These are phyloP conservation scores for Sebastes nivosus DNA, from an alignment of 2,797 vertebrate species.

Conservation along the genomic window DNA sequence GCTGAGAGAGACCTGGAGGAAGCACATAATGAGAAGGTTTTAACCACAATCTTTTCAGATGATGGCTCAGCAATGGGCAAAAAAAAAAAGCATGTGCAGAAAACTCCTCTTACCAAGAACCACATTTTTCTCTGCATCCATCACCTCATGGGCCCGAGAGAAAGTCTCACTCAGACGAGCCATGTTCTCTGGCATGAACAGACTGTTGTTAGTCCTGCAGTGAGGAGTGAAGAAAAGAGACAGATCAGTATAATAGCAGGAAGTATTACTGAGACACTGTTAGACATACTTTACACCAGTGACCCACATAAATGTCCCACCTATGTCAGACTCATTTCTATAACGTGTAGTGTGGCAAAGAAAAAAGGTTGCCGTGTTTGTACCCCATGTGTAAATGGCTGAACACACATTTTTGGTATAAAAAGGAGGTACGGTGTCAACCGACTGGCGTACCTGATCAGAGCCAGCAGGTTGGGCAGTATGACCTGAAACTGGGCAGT, in stretches of 20 bases:
- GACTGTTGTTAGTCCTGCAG: constrained; percentile 91
- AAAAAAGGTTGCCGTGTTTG: neutral
- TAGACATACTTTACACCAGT: neutral
- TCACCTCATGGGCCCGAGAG: constrained; percentile 87
- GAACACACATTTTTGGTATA: neutral
- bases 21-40: neutral
- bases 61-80: neutral
- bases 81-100: neutral
- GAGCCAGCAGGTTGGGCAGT: constrained; percentile 91
- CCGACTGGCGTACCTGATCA: constrained; percentile 87
- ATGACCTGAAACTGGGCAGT: constrained; percentile 87
- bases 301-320: neutral
- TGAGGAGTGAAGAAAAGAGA: neutral
- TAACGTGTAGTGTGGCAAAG: neutral
- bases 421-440: neutral
- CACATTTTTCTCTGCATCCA: constrained; percentile 91
- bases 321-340: neutral
- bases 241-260: neutral
- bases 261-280: neutral
- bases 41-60: constrained; percentile 80
- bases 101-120: constrained; percentile 87
- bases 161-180: constrained; percentile 90
- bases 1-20: constrained; percentile 87
- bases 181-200: constrained; percentile 92
- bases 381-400: neutral